Conservation (phyloP, 2,888 invertebrate genomes). For the Amphipyra tragopoginis region DNA sequence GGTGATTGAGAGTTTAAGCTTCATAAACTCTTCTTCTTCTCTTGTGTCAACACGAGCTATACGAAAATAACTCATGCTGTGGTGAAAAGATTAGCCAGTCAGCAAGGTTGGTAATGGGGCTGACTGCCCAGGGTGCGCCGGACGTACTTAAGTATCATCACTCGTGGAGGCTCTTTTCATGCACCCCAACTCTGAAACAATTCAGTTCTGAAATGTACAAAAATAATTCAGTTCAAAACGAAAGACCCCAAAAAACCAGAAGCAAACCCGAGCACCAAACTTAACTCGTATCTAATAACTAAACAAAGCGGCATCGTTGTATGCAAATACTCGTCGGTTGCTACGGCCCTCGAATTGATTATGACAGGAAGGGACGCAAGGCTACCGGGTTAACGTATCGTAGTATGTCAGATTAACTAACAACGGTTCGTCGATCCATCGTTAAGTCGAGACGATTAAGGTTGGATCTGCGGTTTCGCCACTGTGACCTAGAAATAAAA, state of each 20-base stretch:
- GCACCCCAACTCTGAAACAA: too few relatives aligned
- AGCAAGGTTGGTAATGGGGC: too few relatives aligned
- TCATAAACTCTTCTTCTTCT: too few relatives aligned
- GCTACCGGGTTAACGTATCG: constrained; percentile 22
- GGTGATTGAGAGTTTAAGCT: too few relatives aligned
- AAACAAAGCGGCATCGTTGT: constrained; percentile 36
- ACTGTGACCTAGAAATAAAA: constrained; percentile 25
- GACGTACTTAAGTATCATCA: too few relatives aligned
- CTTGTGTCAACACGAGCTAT: too few relatives aligned
- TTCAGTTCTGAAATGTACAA: neutral
- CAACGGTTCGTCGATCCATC: constrained; percentile 4
- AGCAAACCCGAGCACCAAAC: constrained; percentile 7
- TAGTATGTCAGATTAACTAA: constrained; percentile 1
- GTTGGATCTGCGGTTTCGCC: neutral
- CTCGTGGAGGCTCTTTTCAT: too few relatives aligned
- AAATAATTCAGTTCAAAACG: neutral
- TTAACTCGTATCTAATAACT: constrained; percentile 15
- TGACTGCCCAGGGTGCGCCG: too few relatives aligned
- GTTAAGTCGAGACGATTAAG: neutral
- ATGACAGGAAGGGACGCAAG: constrained; percentile 35
- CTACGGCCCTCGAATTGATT: constrained; percentile 29
- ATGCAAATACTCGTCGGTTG: constrained; percentile 36
- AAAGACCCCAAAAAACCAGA: neutral
- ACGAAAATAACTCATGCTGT: too few relatives aligned
- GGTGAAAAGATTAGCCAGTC: too few relatives aligned